Conservation (phyloP, 2,888 invertebrate genomes). For the Isoperla grammatica region DNA sequence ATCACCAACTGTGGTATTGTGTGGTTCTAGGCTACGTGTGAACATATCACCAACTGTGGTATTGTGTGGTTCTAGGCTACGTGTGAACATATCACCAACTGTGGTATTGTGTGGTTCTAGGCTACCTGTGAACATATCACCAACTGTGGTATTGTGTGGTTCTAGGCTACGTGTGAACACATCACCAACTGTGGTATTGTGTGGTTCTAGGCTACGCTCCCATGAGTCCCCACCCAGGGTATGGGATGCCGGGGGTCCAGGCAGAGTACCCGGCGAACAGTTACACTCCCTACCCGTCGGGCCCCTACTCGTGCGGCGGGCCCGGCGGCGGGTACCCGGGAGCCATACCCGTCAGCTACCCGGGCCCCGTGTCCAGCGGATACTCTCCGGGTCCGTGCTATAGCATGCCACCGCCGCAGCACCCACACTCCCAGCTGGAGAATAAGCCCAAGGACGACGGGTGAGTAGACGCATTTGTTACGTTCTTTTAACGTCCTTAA, state of each 20-base stretch:
- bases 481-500: not conserved
- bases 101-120: no score
- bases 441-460: slow-evolving; percentile 63
- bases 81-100: no score
- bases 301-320: slow-evolving; percentile 52
- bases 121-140: no score
- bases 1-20: no score
- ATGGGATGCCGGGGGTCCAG: slow-evolving; percentile 50
- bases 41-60: no score
- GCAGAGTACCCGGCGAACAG: slow-evolving; percentile 75
- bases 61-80: no score
- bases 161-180: no score
- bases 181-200: no score
- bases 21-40: no score
- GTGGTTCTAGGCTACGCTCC: slow-evolving; percentile 64
- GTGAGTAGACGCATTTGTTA: no score
- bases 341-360: slow-evolving; percentile 36
- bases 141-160: no score
- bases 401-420: slow-evolving; percentile 83
- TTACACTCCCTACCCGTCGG: slow-evolving; percentile 63
- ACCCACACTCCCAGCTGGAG: slow-evolving; percentile 64
- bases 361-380: slow-evolving; percentile 48
- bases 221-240: slow-evolving; percentile 69
- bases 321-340: slow-evolving; percentile 54
- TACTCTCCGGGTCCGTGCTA: slow-evolving; percentile 73